Evolutionary conservation across 2,113 vertebrate genomes (phyloP).

Genomic region (Cairina moschata): DNA sequence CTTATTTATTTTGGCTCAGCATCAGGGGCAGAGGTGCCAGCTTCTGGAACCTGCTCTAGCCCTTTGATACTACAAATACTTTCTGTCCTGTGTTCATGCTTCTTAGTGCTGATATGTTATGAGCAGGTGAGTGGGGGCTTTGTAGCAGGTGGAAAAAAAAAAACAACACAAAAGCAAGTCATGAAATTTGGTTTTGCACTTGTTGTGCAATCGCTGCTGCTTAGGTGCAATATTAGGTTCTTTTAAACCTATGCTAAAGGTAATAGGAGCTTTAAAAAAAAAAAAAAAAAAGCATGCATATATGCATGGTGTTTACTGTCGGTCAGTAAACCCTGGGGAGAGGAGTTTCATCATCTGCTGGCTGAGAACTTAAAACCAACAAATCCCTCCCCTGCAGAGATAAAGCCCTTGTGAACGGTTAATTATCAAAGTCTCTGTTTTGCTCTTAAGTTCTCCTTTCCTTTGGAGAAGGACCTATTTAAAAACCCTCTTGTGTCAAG

Average conservation of each 20-base stretch:
- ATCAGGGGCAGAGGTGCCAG: background rate
- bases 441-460: background rate
- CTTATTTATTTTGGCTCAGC: background rate
- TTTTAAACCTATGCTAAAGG: background rate
- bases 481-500: background rate
- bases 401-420: conserved; percentile 38
- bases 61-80: background rate
- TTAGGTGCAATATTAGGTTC: background rate
- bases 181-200: background rate
- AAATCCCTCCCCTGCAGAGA: conserved; percentile 22
- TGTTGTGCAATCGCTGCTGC: background rate
- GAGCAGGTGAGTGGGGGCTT: background rate
- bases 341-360: conserved; percentile 47
- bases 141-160: background rate
- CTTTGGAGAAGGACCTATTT: background rate
- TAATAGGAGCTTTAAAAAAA: background rate
- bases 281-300: accelerated
- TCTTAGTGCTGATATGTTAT: background rate
- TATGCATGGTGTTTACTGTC: background rate
- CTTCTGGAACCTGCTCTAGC: background rate
- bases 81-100: background rate
- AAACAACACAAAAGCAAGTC: background rate
- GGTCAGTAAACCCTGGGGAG: background rate
- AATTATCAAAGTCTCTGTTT: conserved; percentile 40
- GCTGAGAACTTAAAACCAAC: conserved; percentile 28